phyloP scores from a whole-genome alignment of 2,113 vertebrate genomes.

The Danio rerio region DNA sequence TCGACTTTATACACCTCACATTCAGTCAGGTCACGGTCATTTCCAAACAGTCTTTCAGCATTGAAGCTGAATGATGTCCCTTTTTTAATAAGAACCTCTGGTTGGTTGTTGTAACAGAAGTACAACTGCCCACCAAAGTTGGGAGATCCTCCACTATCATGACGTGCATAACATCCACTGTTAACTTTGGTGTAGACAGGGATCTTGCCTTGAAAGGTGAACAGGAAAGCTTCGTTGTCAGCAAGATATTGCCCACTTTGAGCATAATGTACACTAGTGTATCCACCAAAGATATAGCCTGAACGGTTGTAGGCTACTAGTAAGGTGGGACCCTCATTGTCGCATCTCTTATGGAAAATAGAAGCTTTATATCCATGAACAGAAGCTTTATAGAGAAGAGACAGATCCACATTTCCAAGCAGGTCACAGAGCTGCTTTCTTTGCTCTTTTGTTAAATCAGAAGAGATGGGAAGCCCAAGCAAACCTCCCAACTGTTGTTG shows the following conservation, averaged over 20 bases:
- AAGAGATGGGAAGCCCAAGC: neutral
- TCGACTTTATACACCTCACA: conserved; percentile 65
- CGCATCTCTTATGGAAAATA: conserved; percentile 67
- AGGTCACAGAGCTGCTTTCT: conserved; percentile 54
- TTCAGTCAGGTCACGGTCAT: conserved; percentile 59
- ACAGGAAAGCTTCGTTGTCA: conserved; percentile 70
- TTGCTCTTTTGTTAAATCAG: neutral
- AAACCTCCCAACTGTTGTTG: too few relatives aligned
- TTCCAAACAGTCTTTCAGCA: conserved; percentile 51
- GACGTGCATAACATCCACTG: neutral
- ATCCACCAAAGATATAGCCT: conserved; percentile 71
- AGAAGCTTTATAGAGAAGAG: conserved; percentile 69
- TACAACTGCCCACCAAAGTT: conserved; percentile 56
- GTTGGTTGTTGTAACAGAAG: conserved; percentile 39
- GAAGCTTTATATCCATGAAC: conserved; percentile 59
- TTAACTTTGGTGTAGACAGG: conserved; percentile 18
- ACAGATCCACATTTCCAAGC: conserved; percentile 49
- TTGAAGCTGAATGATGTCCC: conserved; percentile 48
- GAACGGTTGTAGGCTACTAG: conserved; percentile 69
- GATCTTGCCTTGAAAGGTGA: conserved; percentile 50
- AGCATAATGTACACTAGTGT: conserved; percentile 58
- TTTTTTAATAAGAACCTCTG: neutral
- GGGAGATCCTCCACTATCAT: conserved; percentile 35
- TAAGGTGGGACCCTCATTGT: conserved; percentile 63
- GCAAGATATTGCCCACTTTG: conserved; percentile 43